Evolutionary conservation across 2,888 invertebrate species (phyloP), one percentile per base, ranked within the genome.

Genomic region (Diaphora mendica): DNA sequence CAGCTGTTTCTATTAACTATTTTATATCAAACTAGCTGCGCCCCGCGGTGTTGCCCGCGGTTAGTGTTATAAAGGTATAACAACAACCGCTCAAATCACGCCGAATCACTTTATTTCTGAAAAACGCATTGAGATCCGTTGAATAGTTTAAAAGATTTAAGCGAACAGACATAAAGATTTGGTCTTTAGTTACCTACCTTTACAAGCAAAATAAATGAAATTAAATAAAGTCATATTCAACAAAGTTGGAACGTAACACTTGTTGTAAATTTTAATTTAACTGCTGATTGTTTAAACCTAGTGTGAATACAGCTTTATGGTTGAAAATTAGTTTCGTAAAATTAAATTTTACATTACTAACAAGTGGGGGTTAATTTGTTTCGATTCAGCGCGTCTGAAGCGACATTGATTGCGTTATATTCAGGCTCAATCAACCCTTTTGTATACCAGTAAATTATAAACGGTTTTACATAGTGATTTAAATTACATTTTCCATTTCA

Each of bases 371-470:
- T 83, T 87, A 87, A 90, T 90, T 87, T 86, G 85, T 86, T 86
- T 83, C 87, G 79, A 89, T 87, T 89, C 88, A 87, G 70, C 82
- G 79, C 85, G 70, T 80, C 78, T 78, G 83, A 86, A 84, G 78
- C 84, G 82, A 73, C 85, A 85, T 85, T 87, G 85, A 88, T 88
- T 87, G 80, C 84, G 86, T 85, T 83, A 86, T 71, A 82, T 69
- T 78, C 86, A 84, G 79, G 71, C 80, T 82, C 88, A 90, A 90
- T 90, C 88, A 90, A 77, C 79, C 78, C 85, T 81, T 86, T 88
- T 88, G 88, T 86, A 71, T 76, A 79, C 78, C 73, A 82, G 82
- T 80, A 81, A 82, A 82, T 80, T 79, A 79, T 79, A 76, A 79
- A 79, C 71, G 71, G 39, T 72, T 84, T 81, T 77, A 68, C 72